Base-by-base conservation (phyloP, 2,797 vertebrate species). In the Naso thynnoides region DNA sequence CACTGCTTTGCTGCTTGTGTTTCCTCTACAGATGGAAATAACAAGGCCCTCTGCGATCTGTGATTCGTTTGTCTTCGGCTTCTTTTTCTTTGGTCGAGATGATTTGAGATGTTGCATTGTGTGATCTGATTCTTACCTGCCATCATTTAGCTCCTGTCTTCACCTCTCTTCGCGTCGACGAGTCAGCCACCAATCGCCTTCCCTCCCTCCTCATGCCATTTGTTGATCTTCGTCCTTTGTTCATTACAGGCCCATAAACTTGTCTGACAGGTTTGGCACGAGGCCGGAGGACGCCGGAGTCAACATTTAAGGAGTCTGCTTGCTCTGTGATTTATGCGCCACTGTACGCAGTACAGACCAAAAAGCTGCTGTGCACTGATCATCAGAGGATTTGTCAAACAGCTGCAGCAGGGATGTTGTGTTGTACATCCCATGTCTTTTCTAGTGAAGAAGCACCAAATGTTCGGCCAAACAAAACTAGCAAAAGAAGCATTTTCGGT, bases 351-450 rank as follows among this genome's bases (percentile, higher is more conserved):
- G 64, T 16, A 42, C 62, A 70, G 70, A 65, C 53, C 63, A 29
- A 72, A 57, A 70, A 73, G 54, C 73, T 71, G 76, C 76, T 27
- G 69, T 13, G 16, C 54, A 50, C 73, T 79, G 78, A 82, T 83
- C 71, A 79, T 76, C 55, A 5, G 60, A 42, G 63, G 76, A 86
- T 89, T 88, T 83, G 83, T 36, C 36, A n/a, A 18, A 44, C 65
- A 4, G 62, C 5, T 2, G 29, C 63, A 56, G 55, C 16, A 0
- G 33, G 44, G 50, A 72, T 42, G 38, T 70, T 53, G 50, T 39
- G 41, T 44, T 65, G 69, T 68, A 24, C 56, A 41, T 66, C 39
- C 29, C 13, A 38, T 69, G 67, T 56, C 36, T 80, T 63, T 47
- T 57, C 56, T 54, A 50, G 48, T 69, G n/a, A n/a, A n/a, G n/a